These are phyloP conservation scores for Chelidonichthys spinosus DNA, from an alignment of 2,797 vertebrate species.

Conservation along the genomic window DNA sequence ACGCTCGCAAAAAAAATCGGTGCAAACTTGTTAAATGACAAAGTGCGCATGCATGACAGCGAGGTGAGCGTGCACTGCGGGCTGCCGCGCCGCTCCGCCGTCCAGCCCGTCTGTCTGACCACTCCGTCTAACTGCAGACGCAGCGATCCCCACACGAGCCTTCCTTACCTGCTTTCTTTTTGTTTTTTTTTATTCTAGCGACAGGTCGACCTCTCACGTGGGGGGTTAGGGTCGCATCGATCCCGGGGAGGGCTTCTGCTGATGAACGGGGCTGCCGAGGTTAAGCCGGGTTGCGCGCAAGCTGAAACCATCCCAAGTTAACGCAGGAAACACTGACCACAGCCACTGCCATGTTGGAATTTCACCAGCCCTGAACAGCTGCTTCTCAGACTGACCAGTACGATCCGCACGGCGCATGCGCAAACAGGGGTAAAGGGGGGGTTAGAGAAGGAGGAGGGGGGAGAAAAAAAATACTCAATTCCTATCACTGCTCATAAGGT, in stretches of 20 bases:
- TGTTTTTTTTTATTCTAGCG: constrained; percentile 71
- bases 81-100: constrained; percentile 7
- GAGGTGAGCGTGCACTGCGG: constrained; percentile 18
- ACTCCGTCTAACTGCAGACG: constrained; percentile 62
- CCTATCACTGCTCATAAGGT: constrained; percentile 66
- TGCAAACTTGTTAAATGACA: constrained; percentile 57
- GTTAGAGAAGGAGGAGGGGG: constrained; percentile 61
- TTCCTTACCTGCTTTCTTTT: constrained; percentile 87
- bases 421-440: constrained; percentile 57
- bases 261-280: constrained; percentile 85
- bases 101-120: constrained; percentile 48
- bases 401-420: constrained; percentile 92
- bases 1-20: not conserved
- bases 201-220: constrained; percentile 80
- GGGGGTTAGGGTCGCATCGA: constrained; percentile 88
- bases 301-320: constrained; percentile 95
- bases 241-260: constrained; percentile 85
- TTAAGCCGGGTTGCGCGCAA: constrained; percentile 89
- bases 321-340: constrained; percentile 92
- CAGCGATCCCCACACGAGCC: constrained; percentile 50
- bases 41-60: constrained; percentile 35
- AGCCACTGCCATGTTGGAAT: constrained; percentile 99
- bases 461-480: constrained; percentile 36
- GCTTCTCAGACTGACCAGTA: constrained; percentile 92
- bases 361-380: constrained; percentile 95